These are phyloP conservation scores for Anoura caudifer DNA, from an alignment of 2,113 vertebrate species.

Conservation along the genomic window DNA sequence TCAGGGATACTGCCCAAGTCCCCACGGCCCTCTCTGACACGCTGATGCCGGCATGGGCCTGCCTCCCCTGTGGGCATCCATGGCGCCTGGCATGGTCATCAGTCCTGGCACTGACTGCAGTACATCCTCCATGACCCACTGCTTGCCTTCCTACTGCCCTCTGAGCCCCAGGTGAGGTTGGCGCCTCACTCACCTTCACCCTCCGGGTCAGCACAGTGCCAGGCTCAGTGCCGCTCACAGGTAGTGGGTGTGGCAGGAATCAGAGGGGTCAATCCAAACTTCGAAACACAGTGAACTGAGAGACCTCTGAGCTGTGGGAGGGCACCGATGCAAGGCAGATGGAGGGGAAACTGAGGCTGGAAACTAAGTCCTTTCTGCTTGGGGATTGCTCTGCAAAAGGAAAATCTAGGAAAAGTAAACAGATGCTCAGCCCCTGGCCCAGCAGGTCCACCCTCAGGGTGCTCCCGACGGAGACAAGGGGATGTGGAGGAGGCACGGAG, in stretches of 20 bases:
- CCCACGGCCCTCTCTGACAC: neutral
- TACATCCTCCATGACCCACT: too few species aligned
- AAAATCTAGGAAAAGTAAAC: neutral
- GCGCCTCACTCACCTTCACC: fast-evolving
- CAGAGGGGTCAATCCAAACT: neutral
- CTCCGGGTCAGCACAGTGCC: neutral
- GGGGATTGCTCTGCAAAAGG: neutral
- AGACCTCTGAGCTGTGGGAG: neutral
- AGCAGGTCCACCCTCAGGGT: too few species aligned
- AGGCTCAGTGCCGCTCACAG: fast-evolving
- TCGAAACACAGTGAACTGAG: neutral
- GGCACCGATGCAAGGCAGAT: neutral
- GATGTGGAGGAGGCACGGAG: too few species aligned
- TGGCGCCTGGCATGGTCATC: fast-evolving
- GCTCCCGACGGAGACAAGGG: neutral
- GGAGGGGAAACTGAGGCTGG: neutral
- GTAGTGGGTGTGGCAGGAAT: neutral
- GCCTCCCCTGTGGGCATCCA: neutral
- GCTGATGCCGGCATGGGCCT: fast-evolving
- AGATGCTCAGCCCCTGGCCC: neutral
- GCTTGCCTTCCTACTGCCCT: neutral
- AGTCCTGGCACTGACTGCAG: neutral
- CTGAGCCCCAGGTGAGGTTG: neutral
- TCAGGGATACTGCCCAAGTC: neutral
- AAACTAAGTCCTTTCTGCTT: neutral